Conservation (phyloP, 1,140 invertebrate genomes). For the Drosophila orosa region DNA sequence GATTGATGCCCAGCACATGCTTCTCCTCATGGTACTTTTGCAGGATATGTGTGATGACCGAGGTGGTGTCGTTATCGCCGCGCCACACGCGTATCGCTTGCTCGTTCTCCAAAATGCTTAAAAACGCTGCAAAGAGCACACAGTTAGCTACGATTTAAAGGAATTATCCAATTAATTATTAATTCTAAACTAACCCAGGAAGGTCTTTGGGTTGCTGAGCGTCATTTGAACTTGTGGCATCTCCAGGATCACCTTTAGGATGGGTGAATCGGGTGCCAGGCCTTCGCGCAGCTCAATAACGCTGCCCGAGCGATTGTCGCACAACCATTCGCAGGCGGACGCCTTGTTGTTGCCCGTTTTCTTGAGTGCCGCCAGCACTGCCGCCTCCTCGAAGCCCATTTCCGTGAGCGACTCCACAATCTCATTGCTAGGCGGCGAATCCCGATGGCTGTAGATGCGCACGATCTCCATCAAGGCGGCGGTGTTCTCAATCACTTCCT, state of each 20-base stretch:
- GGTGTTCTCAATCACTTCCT: conserved; percentile 78
- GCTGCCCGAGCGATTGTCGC: conserved; percentile 77
- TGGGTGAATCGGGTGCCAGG: conserved; percentile 78
- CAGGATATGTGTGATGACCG: conserved; percentile 83
- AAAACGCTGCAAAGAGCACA: conserved; percentile 58
- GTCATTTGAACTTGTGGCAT: conserved; percentile 83
- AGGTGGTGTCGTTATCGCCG: conserved; percentile 82
- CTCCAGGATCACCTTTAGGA: conserved; percentile 78
- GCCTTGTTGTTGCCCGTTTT: conserved; percentile 82
- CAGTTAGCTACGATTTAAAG: neutral
- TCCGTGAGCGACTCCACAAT: conserved; percentile 68
- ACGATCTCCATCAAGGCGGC: conserved; percentile 82
- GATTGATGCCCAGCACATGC: conserved; percentile 83
- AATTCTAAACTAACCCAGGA: conserved; percentile 66
- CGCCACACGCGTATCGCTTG: conserved; percentile 82
- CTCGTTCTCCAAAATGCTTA: conserved; percentile 82
- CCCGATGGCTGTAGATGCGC: conserved; percentile 79
- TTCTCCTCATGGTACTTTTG: conserved; percentile 84
- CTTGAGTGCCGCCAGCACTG: conserved; percentile 69
- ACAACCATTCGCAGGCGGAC: conserved; percentile 83
- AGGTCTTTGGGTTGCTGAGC: conserved; percentile 81
- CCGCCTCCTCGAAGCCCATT: conserved; percentile 80
- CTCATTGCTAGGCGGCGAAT: conserved; percentile 71
- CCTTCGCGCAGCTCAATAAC: conserved; percentile 79
- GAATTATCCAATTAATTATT: no score